Evolutionary conservation across 2,113 vertebrate genomes (phyloP).

Genomic region (Erpornis zantholeuca): DNA sequence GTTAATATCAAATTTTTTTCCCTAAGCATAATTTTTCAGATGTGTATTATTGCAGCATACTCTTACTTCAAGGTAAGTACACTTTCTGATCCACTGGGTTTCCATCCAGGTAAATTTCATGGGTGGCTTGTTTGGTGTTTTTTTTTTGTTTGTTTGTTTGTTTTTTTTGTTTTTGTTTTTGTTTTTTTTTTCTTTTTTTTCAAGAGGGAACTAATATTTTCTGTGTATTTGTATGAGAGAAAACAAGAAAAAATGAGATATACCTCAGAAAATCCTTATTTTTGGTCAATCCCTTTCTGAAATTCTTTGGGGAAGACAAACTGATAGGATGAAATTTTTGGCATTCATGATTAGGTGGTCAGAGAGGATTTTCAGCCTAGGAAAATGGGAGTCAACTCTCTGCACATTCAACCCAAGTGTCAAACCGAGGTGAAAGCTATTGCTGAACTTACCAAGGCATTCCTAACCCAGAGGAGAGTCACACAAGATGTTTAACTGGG

Average conservation of each 20-base stretch:
- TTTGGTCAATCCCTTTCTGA: neutral
- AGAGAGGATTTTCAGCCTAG: neutral
- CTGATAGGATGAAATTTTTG: neutral
- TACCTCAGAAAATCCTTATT: neutral
- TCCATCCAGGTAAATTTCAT: neutral
- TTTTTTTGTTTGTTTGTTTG: neutral
- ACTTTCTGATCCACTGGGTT: neutral
- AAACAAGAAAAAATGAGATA: neutral
- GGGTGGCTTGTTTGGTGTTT: neutral
- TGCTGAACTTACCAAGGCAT: neutral
- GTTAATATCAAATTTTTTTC: neutral
- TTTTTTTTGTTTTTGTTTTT: neutral
- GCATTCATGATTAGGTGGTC: accelerated
- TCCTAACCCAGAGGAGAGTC: neutral
- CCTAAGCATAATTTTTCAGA: neutral
- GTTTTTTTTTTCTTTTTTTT: neutral
- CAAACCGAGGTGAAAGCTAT: neutral
- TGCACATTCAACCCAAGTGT: accelerated
- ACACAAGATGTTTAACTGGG: neutral
- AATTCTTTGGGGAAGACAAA: neutral
- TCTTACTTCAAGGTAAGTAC: neutral
- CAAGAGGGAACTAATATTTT: neutral
- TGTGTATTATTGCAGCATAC: neutral
- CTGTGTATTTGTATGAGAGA: neutral
- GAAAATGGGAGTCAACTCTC: accelerated